A percentile compares a stretch with the other conserved stretches of the same genome.
Conservation (phyloP, 2,888 invertebrate species). For the Andrena camellia region DNA sequence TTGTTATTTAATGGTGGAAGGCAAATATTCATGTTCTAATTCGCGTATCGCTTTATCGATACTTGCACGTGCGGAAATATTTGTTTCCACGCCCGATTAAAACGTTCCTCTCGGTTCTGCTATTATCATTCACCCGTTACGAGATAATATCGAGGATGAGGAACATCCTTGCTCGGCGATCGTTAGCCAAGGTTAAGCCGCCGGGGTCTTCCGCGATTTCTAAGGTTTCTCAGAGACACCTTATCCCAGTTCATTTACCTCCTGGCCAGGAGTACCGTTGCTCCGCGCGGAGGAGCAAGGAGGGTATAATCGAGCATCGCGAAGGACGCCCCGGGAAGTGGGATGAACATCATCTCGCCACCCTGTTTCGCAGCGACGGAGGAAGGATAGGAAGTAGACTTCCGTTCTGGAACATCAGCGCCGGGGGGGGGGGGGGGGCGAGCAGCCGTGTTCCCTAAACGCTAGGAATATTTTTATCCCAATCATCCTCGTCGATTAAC, state of each 20-base stretch:
- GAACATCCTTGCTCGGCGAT: slow-evolving; percentile 36
- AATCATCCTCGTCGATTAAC: slow-evolving; percentile 53
- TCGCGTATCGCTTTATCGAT: no score
- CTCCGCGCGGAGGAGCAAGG: slow-evolving; percentile 4
- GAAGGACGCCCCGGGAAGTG: slow-evolving; percentile 36
- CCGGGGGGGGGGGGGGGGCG: neutral
- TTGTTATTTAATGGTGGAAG: no score
- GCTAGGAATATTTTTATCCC: slow-evolving; percentile 56
- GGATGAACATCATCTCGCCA: slow-evolving; percentile 40
- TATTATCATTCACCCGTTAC: neutral
- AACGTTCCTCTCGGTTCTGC: neutral
- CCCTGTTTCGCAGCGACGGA: slow-evolving; percentile 14
- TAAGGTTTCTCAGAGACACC: slow-evolving; percentile 62
- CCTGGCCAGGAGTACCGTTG: slow-evolving; percentile 50
- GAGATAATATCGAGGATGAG: slow-evolving; percentile 11
- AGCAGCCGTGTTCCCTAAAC: slow-evolving; percentile 30
- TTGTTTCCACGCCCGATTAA: neutral
- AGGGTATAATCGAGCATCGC: slow-evolving; percentile 58
- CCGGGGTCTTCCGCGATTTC: slow-evolving; percentile 42
- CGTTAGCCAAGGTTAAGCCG: slow-evolving; percentile 52
- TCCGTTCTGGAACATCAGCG: slow-evolving; percentile 24
- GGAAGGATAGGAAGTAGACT: neutral
- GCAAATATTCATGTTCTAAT: no score
- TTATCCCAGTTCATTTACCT: slow-evolving; percentile 67
- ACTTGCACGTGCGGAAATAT: no score